These are phyloP conservation scores for Schizopygopsis malacanthus DNA, from an alignment of 2,797 vertebrate species.

Conservation along the genomic window DNA sequence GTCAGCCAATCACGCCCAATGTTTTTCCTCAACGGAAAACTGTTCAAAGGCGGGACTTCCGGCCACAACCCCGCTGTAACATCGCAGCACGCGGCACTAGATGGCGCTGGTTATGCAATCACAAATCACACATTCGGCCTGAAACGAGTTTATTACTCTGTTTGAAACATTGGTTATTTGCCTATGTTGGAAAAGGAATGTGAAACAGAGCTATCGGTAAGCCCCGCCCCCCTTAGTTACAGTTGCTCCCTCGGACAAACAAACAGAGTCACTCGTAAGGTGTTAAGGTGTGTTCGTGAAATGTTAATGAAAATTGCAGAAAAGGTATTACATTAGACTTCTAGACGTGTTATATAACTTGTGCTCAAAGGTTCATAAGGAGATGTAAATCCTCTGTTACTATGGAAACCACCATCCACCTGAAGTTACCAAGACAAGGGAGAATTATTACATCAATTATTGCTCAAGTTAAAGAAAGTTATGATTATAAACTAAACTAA, in stretches of 20 bases:
- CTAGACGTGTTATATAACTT: conserved; percentile 72
- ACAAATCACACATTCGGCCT: neutral
- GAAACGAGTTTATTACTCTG: no score
- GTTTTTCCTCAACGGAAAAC: neutral
- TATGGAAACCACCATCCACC: conserved; percentile 71
- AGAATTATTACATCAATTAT: no score
- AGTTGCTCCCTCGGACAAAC: no score
- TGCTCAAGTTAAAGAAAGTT: no score
- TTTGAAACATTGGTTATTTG: neutral
- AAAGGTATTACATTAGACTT: conserved; percentile 65
- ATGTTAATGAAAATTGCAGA: no score
- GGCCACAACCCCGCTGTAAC: no score
- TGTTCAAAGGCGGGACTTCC: conserved; percentile 31
- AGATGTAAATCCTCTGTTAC: conserved; percentile 74
- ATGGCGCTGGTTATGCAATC: conserved; percentile 12
- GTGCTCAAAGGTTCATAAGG: conserved; percentile 65
- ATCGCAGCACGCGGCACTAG: neutral
- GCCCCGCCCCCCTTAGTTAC: no score
- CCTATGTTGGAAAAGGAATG: neutral
- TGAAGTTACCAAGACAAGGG: neutral
- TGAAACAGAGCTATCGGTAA: neutral
- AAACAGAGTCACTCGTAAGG: no score
- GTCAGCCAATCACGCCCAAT: neutral
- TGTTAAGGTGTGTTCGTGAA: no score
- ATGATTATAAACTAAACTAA: no score